Conservation (phyloP, 2,113 vertebrate genomes). For the Sardina pilchardus region DNA sequence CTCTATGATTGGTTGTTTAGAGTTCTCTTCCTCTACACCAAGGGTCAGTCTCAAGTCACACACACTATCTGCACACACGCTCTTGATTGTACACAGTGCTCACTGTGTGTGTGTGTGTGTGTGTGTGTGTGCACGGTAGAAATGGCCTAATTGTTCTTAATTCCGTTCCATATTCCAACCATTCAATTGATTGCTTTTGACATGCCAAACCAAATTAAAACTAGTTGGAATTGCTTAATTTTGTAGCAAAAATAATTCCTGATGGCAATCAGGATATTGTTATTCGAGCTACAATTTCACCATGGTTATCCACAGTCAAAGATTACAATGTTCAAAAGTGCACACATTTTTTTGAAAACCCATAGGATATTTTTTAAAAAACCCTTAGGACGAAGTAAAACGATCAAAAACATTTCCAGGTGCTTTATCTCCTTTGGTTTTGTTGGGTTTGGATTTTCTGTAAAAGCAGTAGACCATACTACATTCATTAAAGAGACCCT, state of each 20-base stretch:
- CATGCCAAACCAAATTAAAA: not conserved
- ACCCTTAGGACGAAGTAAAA: no score
- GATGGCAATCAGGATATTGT: not conserved
- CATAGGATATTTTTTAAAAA: no score
- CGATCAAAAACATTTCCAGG: no score
- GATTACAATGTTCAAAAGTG: not conserved
- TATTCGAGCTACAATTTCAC: not conserved
- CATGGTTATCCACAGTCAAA: not conserved
- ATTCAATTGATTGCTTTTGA: not conserved
- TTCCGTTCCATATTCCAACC: not conserved
- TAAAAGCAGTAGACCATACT: no score
- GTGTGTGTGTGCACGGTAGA: not conserved
- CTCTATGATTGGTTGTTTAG: conserved; percentile 57
- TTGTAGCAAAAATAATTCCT: not conserved
- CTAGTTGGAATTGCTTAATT: not conserved
- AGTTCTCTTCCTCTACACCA: not conserved
- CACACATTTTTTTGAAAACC: no score
- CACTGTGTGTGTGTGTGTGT: not conserved
- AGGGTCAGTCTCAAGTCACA: conserved; percentile 1
- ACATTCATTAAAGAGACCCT: no score
- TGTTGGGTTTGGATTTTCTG: no score
- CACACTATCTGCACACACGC: not conserved
- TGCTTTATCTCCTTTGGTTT: no score
- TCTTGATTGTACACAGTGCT: not conserved
- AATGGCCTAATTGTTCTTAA: not conserved